phyloP scores from a whole-genome alignment of 2,797 vertebrate species.

The Phataginus tricuspis region DNA sequence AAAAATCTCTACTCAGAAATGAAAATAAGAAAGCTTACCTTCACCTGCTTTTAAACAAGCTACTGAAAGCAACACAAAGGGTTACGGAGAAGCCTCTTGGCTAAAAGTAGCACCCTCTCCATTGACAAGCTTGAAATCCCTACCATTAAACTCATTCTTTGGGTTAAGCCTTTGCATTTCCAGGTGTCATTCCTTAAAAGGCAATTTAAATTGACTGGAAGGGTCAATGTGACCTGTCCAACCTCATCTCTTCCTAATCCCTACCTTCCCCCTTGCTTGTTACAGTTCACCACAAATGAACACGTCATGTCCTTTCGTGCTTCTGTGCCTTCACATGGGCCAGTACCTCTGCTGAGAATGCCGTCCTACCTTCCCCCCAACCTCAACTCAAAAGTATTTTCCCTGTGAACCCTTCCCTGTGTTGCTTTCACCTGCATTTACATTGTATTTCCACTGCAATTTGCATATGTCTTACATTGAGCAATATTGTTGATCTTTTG shows the following conservation, averaged over 20 bases:
- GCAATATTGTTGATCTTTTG: background rate
- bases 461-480: background rate
- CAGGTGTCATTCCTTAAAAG: conserved; percentile 13
- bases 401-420: background rate
- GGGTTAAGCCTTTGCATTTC: background rate
- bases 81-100: background rate
- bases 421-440: background rate
- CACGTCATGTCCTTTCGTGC: background rate
- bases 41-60: background rate
- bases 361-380: background rate
- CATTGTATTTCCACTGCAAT: background rate
- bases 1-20: background rate
- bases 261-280: background rate
- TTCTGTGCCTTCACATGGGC: background rate
- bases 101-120: background rate
- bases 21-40: background rate
- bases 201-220: background rate
- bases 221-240: background rate
- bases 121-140: background rate
- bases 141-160: background rate
- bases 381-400: background rate
- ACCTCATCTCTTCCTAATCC: background rate
- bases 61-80: background rate
- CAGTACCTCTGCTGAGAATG: background rate
- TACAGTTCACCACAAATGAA: background rate